Base-by-base conservation (phyloP, 2,888 invertebrate species). In the Congeria kusceri region DNA sequence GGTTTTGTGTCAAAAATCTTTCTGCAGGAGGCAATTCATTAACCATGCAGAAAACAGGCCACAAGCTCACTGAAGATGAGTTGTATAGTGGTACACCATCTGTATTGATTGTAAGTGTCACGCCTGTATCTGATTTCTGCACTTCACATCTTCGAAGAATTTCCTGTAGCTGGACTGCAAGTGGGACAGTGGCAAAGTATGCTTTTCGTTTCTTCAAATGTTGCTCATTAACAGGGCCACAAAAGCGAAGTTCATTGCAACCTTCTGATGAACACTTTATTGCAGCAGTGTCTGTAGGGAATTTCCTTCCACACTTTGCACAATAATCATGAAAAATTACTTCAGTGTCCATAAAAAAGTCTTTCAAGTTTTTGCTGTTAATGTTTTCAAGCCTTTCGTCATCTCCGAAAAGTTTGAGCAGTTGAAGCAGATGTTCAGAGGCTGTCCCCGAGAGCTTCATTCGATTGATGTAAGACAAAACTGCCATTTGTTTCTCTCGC, bases 11-110 rank as follows among this genome's bases (percentile, higher is more conserved):
- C 20, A 46, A 28, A 49, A 76, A 76, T 18, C 76, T 29, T 39
- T 47, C 29, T 56, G 20, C 25, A 39, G 76, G 69, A 39, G 76
- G 76, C 46, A 76, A 57, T 57, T 76, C 76, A 70, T 76, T 76
- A 15, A 76, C 63, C 9, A 70, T 59, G 27, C 63, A 47, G 49
- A 32, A 68, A 4, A 68, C 59, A n/a, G 68, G 68, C 58, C 68
- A 68, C 58, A 68, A 27, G 58, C 58, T 58, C 20, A 68, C 59
- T 20, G 32, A 25, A 9, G 68, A 68, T 18, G 32, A 32, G 9
- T 68, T 68, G 59, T 58, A 68, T 3, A 59, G 39, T 29, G 68
- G 68, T 13, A 68, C 65, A 25, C 65, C 53, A 53, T 53, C 53
- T 23, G 53, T 53, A 25, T 53, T 53, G 18, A 53, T 9, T 23